Base-by-base conservation (phyloP, 2,113 vertebrate species). In the Isichthys henryi region DNA sequence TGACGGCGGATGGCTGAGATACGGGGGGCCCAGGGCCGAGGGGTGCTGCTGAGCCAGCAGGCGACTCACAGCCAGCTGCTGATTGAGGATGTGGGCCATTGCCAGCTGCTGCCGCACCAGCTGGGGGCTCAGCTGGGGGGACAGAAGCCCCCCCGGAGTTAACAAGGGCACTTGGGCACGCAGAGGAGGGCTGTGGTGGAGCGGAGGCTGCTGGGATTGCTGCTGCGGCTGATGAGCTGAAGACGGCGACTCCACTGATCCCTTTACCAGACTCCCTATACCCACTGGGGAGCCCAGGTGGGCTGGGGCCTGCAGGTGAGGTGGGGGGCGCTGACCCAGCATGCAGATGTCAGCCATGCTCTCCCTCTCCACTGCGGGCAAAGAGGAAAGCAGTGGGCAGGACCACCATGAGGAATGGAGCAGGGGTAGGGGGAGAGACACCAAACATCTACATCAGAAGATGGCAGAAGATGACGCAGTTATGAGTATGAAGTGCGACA, bases 31-130 rank as follows among this genome's bases (percentile, higher is more conserved):
- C 93, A 97, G 96, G 92, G 95, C 96, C 87, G 97, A 96, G n/a
- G 96, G 96, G 90, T 97, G 97, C 93, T 97, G 97, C 94, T 97
- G 96, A 90, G 97, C 97, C 93, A 97, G 77, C 1, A 97, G 96
- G 50, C 97, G 95, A 93, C 97, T 97, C 84, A 97, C 97, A 46
- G 96, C 97, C 46, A 97, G 96, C 94, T 97, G 97, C 50, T 97
- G 97, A 94, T 97, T 97, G 94, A 97, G 96, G 94, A 97, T 95
- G 88, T 97, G 97, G 90, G 97, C 97, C 97, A 97, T 97, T 7
- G 97, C 97, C 92, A 97, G 96, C 92, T 97, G 97, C 91, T 97
- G 97, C 90, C 97, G 95, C 87, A 97, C 97, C 91, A 97, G 94
- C 86, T 97, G 97, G 27, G 97, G 97, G 86, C 95, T 96, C 90